phyloP scores from a whole-genome alignment of 2,888 invertebrate genomes.

The Palloptera scutellata region DNA sequence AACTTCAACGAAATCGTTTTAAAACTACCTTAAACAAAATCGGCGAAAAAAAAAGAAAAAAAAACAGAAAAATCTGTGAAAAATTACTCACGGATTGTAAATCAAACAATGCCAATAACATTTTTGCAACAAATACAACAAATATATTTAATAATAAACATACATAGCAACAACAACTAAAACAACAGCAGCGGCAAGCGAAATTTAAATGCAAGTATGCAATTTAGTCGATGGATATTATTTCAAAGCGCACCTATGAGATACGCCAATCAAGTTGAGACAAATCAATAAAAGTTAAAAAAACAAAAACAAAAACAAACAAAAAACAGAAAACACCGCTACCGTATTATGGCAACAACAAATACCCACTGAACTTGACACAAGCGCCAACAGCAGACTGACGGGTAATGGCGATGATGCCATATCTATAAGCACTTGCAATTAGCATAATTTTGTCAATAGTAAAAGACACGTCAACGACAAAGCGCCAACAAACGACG shows the following conservation, averaged over 20 bases:
- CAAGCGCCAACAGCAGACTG: slow-evolving; percentile 9
- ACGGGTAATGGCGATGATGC: background rate
- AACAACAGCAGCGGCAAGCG: slow-evolving; percentile 9
- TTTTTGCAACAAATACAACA: slow-evolving; percentile 14
- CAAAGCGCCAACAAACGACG: no score
- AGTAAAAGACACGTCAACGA: no score
- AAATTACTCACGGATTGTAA: background rate
- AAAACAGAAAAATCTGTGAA: no score
- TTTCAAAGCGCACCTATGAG: background rate
- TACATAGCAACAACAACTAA: slow-evolving; percentile 5
- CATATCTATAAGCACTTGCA: slow-evolving; percentile 25
- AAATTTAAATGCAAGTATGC: slow-evolving; percentile 5
- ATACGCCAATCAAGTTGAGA: background rate
- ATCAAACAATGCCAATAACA: background rate
- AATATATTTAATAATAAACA: slow-evolving; percentile 15
- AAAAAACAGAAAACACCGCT: no score
- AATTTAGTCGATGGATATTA: background rate
- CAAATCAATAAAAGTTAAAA: background rate
- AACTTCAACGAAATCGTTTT: no score
- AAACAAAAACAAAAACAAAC: no score
- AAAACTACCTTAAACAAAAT: no score
- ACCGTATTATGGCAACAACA: background rate
- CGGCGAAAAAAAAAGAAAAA: no score
- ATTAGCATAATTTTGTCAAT: slow-evolving; percentile 33
- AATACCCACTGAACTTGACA: slow-evolving; percentile 20